Conservation (phyloP, 2,888 invertebrate species). For the Teleogryllus oceanicus region DNA sequence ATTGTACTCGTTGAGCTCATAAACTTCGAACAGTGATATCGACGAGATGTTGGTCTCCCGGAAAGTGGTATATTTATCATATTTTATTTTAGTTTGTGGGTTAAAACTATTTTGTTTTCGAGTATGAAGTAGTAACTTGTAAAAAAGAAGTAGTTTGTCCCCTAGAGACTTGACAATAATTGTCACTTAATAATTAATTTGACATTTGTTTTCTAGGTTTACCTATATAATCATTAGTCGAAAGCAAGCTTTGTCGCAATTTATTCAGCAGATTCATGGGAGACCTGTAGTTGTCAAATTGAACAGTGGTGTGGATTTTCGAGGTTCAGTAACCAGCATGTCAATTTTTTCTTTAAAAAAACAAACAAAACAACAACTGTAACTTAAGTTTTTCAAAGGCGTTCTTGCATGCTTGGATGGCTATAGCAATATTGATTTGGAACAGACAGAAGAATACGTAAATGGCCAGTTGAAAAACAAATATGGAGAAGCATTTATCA, state of each 20-base stretch:
- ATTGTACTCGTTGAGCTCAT: too few relatives aligned
- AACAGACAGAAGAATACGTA: constrained; percentile 99
- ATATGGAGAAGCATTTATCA: constrained; percentile 98
- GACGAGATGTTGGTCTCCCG: too few relatives aligned
- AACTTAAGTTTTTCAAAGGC: constrained; percentile 64
- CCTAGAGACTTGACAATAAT: too few relatives aligned
- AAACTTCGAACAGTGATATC: too few relatives aligned
- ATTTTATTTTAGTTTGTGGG: too few relatives aligned
- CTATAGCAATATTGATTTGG: constrained; percentile 99
- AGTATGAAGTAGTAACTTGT: too few relatives aligned
- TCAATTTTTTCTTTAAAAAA: constrained; percentile 22
- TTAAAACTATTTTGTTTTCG: too few relatives aligned
- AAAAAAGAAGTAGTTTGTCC: too few relatives aligned
- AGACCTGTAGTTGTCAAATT: constrained; percentile 98
- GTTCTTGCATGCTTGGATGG: constrained; percentile 97
- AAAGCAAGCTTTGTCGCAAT: constrained; percentile 96
- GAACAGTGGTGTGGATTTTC: constrained; percentile 97
- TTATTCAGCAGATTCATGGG: constrained; percentile 96
- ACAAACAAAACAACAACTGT: constrained; percentile 20
- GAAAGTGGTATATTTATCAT: too few relatives aligned
- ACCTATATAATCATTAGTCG: constrained; percentile 68
- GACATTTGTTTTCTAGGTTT: background rate
- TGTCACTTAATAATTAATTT: too few relatives aligned
- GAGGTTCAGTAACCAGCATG: constrained; percentile 59
- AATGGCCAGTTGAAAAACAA: constrained; percentile 98